Percentiles rank a stretch among this genome's conserved stretches.
Conservation (phyloP, 2,113 vertebrate genomes). For the Barbus barbus region DNA sequence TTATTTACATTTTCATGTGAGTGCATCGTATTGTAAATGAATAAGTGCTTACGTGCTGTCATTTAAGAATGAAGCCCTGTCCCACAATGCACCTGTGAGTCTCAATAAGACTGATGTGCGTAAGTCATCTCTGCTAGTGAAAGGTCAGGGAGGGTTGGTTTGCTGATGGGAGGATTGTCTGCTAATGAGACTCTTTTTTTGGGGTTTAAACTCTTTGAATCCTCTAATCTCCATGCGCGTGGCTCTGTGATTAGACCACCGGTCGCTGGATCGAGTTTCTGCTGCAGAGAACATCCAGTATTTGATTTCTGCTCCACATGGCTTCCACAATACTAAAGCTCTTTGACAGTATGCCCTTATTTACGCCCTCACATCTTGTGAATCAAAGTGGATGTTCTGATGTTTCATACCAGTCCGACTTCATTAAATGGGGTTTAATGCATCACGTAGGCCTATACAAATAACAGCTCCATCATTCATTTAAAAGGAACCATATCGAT, state of each 20-base stretch:
- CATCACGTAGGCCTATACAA: not conserved
- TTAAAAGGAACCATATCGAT: not conserved
- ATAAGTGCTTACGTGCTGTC: not conserved
- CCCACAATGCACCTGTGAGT: not conserved
- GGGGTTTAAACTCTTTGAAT: constrained; percentile 79
- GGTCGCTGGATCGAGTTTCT: constrained; percentile 76
- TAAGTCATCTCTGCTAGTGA: constrained; percentile 2
- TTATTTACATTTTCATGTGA: not conserved
- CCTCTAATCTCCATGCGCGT: constrained; percentile 77
- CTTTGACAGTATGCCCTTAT: constrained; percentile 52
- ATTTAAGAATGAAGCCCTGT: not conserved
- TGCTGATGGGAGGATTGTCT: constrained; percentile 26
- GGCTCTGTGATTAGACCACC: constrained; percentile 78
- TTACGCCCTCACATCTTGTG: constrained; percentile 17
- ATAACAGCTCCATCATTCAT: not conserved
- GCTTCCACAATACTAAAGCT: constrained; percentile 52
- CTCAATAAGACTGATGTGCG: constrained; percentile 2
- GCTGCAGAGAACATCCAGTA: constrained; percentile 68
- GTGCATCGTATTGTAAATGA: not conserved
- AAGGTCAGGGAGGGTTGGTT: constrained; percentile 27
- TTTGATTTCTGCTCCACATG: constrained; percentile 42
- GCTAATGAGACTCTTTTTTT: constrained; percentile 71
- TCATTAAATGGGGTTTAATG: not conserved
- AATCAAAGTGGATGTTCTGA: not conserved
- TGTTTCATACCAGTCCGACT: not conserved